phyloP scores from a whole-genome alignment of 2,797 vertebrate genomes.

The Ispidina lecontei region DNA sequence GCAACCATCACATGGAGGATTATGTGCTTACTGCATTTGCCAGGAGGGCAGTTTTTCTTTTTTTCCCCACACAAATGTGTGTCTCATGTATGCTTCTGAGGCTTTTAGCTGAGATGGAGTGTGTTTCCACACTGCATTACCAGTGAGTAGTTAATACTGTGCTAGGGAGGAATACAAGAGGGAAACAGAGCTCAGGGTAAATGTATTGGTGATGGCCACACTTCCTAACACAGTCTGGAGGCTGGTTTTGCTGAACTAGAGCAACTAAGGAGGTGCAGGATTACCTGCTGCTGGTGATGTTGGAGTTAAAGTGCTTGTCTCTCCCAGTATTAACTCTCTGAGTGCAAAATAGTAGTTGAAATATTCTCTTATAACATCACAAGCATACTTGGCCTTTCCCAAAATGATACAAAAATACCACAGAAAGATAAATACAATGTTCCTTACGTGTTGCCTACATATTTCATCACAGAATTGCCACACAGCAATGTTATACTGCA shows the following conservation, averaged over 20 bases:
- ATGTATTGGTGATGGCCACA: not conserved
- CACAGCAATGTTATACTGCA: not conserved
- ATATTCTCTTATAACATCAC: not conserved
- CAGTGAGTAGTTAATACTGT: not conserved
- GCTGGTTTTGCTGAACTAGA: not conserved
- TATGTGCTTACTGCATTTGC: not conserved
- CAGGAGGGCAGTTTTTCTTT: not conserved
- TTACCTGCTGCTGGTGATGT: not conserved
- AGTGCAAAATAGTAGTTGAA: not conserved
- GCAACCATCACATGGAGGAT: not conserved
- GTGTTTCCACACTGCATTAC: not conserved
- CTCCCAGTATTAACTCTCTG: not conserved
- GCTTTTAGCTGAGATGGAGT: not conserved
- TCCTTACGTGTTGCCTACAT: not conserved
- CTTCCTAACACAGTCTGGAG: not conserved
- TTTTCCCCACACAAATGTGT: not conserved
- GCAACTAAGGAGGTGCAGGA: not conserved
- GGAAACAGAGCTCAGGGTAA: not conserved
- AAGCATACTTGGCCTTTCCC: not conserved
- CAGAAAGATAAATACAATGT: conserved; percentile 17
- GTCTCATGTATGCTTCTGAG: not conserved
- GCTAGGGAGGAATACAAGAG: not conserved
- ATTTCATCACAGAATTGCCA: not conserved
- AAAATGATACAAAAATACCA: conserved; percentile 20
- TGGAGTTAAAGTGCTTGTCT: not conserved